A percentile compares a stretch with the other conserved stretches of the same genome.
These are phyloP conservation scores for Smittia sp. DNA, from an alignment of 2,888 invertebrate species.

Conservation along the genomic window DNA sequence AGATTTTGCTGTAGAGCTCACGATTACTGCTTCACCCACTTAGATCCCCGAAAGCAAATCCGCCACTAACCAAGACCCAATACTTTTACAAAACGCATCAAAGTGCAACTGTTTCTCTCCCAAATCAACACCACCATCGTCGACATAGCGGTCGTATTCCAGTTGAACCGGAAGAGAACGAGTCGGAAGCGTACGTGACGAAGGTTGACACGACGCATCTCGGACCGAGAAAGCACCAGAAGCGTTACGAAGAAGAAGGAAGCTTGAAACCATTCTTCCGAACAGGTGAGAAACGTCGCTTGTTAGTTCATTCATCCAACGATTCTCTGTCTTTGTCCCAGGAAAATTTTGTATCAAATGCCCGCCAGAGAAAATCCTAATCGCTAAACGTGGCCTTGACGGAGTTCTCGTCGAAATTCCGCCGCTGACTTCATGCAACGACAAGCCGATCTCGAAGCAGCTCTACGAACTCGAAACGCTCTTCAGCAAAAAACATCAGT, in stretches of 20 bases:
- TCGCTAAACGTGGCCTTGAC: conserved; percentile 44
- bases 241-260: neutral
- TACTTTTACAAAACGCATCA: conserved; percentile 43
- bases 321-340: neutral
- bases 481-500: conserved; percentile 43
- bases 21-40: neutral
- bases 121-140: conserved; percentile 41
- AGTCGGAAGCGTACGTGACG: conserved; percentile 42
- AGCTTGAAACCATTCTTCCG: conserved; percentile 30
- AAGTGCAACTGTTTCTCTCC: conserved; percentile 43
- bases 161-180: conserved; percentile 42
- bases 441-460: conserved; percentile 43
- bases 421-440: conserved; percentile 43
- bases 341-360: conserved; percentile 44
- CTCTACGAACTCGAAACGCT: conserved; percentile 44
- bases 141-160: conserved; percentile 20
- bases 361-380: conserved; percentile 44
- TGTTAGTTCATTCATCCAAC: neutral
- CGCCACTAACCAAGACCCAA: conserved; percentile 42
- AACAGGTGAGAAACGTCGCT: neutral
- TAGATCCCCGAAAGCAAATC: conserved; percentile 24
- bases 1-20: neutral
- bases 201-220: conserved; percentile 42
- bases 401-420: conserved; percentile 44
- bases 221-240: conserved; percentile 22